Conservation (phyloP, 1,140 invertebrate species). For the Lethocerus indicus region DNA sequence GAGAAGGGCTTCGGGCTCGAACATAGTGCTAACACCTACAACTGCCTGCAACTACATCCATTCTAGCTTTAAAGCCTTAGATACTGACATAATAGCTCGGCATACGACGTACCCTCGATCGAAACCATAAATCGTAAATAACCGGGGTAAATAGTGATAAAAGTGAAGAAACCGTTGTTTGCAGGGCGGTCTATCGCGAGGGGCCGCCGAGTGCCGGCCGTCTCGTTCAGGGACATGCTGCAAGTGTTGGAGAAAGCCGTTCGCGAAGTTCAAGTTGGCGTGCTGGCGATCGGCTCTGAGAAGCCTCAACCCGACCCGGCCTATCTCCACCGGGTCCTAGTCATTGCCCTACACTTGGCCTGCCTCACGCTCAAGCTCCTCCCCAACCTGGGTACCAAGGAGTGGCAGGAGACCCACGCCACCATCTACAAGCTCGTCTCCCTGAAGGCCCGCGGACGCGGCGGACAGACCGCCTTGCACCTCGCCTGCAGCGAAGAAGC, state of each 20-base stretch:
- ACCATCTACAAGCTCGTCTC: slow-evolving; percentile 18
- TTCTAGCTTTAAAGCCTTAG: no score
- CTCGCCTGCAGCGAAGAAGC: slow-evolving; percentile 51
- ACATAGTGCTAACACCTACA: no score
- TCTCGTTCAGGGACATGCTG: slow-evolving; percentile 64
- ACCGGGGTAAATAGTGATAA: no score
- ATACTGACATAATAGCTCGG: no score
- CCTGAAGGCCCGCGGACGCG: slow-evolving; percentile 27
- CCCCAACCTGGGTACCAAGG: slow-evolving; percentile 5
- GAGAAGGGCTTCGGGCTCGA: no score
- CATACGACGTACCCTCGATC: no score
- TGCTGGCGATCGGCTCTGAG: slow-evolving; percentile 10
- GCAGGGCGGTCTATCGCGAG: slow-evolving; percentile 41
- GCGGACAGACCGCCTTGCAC: slow-evolving; percentile 64
- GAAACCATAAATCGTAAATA: no score
- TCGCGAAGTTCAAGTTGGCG: slow-evolving; percentile 37
- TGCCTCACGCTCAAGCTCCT: slow-evolving; percentile 31
- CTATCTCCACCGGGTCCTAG: slow-evolving; percentile 62
- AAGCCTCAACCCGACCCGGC: slow-evolving; percentile 38
- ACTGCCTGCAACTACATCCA: no score
- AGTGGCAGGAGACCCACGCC: slow-evolving; percentile 35
- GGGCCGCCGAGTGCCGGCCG: slow-evolving; percentile 55
- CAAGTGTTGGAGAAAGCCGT: slow-evolving; percentile 64
- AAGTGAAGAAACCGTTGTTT: not conserved
- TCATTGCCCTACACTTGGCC: slow-evolving; percentile 70